phyloP scores from a whole-genome alignment of 2,113 vertebrate genomes.

The Naja naja region DNA sequence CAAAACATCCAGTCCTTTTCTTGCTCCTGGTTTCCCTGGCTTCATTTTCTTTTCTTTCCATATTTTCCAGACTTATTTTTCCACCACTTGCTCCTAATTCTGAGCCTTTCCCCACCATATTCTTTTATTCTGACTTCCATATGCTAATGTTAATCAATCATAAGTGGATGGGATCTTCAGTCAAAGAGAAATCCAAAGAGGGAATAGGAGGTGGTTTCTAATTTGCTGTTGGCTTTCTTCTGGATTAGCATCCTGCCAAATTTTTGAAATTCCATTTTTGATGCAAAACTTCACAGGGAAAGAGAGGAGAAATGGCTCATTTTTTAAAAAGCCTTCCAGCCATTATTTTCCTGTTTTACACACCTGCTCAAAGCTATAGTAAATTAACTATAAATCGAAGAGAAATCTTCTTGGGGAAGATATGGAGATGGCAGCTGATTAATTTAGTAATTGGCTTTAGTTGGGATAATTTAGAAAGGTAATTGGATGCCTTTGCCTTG shows the following conservation, averaged over 20 bases:
- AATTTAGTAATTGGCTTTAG: not conserved
- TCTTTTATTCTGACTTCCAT: not conserved
- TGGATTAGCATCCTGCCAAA: not conserved
- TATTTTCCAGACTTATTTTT: not conserved
- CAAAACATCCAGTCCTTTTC: not conserved
- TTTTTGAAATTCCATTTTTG: not conserved
- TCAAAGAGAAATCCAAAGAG: not conserved
- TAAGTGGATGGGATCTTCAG: not conserved
- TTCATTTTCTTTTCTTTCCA: not conserved
- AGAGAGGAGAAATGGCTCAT: not conserved
- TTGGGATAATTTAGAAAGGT: not conserved
- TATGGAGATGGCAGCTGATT: not conserved
- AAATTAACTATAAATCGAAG: not conserved
- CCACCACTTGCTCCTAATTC: not conserved
- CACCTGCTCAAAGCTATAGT: not conserved
- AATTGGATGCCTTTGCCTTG: not conserved
- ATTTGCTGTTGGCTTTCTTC: not conserved
- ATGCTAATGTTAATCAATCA: not conserved
- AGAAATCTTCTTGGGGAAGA: not conserved
- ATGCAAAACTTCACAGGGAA: not conserved
- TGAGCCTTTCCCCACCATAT: not conserved
- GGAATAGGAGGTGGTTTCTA: not conserved
- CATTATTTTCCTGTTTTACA: not conserved
- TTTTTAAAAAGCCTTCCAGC: not conserved
- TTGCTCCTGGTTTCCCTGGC: not conserved